These are phyloP conservation scores for Odontamblyopus lacepedii DNA, from an alignment of 2,797 vertebrate genomes.

Conservation along the genomic window DNA sequence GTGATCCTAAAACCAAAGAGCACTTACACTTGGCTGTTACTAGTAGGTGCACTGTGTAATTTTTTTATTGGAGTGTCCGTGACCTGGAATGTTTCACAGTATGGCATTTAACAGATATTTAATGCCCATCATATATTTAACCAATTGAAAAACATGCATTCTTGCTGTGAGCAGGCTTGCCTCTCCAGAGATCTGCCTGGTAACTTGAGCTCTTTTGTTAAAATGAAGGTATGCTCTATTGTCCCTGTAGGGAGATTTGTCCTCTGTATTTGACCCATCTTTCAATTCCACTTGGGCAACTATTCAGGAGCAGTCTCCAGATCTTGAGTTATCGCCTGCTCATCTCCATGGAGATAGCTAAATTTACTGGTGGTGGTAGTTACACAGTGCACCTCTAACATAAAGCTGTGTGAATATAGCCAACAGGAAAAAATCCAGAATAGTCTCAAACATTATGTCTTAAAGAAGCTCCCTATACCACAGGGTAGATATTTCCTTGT, in stretches of 20 bases:
- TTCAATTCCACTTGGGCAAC: no score
- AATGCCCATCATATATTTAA: neutral
- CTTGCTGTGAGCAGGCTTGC: neutral
- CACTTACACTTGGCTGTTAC: neutral
- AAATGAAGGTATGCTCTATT: no score
- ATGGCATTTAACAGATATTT: neutral
- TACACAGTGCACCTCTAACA: constrained; percentile 25
- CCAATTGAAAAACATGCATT: neutral
- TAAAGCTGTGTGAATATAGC: constrained; percentile 54
- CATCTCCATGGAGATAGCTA: neutral
- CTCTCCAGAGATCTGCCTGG: neutral
- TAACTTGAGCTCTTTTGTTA: neutral
- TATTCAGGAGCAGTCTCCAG: no score
- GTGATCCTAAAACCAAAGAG: neutral
- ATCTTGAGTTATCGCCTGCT: neutral
- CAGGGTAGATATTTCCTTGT: constrained; percentile 79
- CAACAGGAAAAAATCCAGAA: constrained; percentile 73
- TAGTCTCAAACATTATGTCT: constrained; percentile 69
- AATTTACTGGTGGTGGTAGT: no score
- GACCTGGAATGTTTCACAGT: neutral
- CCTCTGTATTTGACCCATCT: no score
- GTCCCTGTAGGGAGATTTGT: no score
- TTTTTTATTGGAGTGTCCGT: neutral
- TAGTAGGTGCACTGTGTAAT: neutral
- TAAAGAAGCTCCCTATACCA: constrained; percentile 72